phyloP scores from a whole-genome alignment of 2,797 vertebrate species.

The Sylvilagus floridanus region DNA sequence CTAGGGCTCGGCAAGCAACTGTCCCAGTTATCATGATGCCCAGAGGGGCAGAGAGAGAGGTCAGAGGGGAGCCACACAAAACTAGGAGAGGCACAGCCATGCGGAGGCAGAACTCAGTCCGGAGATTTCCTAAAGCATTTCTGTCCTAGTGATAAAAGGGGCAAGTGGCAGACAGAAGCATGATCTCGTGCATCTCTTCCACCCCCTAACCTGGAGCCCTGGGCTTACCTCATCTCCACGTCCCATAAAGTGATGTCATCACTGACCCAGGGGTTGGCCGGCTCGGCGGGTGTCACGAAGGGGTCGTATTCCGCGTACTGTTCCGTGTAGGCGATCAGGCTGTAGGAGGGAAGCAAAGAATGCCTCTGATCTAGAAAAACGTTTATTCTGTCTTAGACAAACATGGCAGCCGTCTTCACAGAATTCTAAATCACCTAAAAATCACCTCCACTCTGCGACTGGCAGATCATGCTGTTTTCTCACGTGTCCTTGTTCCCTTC shows the following conservation, averaged over 20 bases:
- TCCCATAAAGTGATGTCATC: constrained; percentile 95
- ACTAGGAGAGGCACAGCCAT: background rate
- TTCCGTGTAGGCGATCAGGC: constrained; percentile 95
- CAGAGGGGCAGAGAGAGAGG: background rate
- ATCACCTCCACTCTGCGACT: background rate
- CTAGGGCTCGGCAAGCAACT: background rate
- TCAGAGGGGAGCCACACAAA: background rate
- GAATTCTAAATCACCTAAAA: background rate
- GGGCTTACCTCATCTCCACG: constrained; percentile 93
- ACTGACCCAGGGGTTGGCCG: constrained; percentile 96
- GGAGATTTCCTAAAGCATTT: background rate
- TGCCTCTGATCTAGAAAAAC: background rate
- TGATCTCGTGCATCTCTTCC: background rate
- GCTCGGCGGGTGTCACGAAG: constrained; percentile 92
- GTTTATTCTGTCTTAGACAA: background rate
- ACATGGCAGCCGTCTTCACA: background rate
- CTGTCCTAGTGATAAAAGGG: background rate
- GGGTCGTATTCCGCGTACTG: constrained; percentile 97
- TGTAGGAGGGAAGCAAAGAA: constrained; percentile 81
- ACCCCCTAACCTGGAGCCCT: background rate
- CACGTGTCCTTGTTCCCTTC: background rate
- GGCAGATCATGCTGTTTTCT: background rate
- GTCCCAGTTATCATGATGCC: background rate
- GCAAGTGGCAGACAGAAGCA: background rate
- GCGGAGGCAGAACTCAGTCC: background rate